These are phyloP conservation scores for Andrena trimmerana DNA, from an alignment of 2,888 invertebrate genomes.

Conservation along the genomic window DNA sequence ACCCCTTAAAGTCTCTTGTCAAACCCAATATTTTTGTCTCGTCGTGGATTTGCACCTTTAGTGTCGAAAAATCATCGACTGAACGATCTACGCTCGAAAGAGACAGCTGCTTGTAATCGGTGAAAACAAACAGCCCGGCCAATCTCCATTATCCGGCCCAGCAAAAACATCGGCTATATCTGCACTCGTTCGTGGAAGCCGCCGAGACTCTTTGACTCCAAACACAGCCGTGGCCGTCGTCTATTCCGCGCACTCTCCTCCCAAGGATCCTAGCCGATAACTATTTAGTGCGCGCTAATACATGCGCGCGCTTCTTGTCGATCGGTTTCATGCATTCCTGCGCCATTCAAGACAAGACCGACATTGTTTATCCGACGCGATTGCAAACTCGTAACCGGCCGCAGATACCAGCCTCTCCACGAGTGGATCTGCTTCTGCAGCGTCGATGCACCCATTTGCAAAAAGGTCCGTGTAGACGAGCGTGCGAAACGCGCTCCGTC, in stretches of 20 bases:
- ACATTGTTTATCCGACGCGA: constrained; percentile 69
- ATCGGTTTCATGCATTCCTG: constrained; percentile 65
- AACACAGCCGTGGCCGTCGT: constrained; percentile 32
- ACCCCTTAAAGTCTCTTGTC: no score
- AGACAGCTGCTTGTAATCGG: background rate
- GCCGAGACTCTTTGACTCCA: constrained; percentile 52
- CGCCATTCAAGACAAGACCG: constrained; percentile 68
- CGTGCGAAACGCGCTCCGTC: constrained; percentile 32
- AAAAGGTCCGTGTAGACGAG: background rate
- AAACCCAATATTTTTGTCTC: no score
- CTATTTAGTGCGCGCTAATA: constrained; percentile 16
- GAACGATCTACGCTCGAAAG: background rate
- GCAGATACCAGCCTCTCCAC: constrained; percentile 40
- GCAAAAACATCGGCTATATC: constrained; percentile 35
- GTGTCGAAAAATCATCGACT: no score
- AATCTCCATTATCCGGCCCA: constrained; percentile 12
- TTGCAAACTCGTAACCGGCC: constrained; percentile 59
- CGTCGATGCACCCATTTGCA: constrained; percentile 17
- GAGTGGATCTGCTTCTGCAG: constrained; percentile 33
- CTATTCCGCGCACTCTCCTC: constrained; percentile 18
- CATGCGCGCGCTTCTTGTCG: constrained; percentile 50
- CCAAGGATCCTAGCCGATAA: constrained; percentile 36
- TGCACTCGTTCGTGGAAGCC: constrained; percentile 42
- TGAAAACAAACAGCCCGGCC: constrained; percentile 3
- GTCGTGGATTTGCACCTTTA: no score